Evolutionary conservation across 2,113 vertebrate genomes (phyloP), one percentile per base, ranked within the genome.

Genomic region (Hypomesus transpacificus): DNA sequence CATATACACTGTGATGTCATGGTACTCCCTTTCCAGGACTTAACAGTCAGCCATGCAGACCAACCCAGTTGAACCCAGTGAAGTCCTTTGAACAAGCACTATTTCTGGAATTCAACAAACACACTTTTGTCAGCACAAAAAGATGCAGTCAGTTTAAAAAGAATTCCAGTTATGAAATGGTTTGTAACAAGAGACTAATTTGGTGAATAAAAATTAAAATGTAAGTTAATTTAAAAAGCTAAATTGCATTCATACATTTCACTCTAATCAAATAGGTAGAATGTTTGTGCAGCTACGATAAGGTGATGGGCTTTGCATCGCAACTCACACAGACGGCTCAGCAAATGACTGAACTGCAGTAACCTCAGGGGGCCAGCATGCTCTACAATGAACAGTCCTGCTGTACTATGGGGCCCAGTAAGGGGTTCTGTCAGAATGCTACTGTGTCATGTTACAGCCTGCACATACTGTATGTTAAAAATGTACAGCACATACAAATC

Each of bases 1-100:
- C 68, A 52, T 21, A 72, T 71, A 66, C 14, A 46, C 39, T 46
- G 39, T 87, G 81, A 89, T 70, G 80, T 79, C 82, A 88, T 70
- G 53, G 60, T 14, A 66, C 75, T 76, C 60, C 61, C 74, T 57
- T 86, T 83, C 58, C 63, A 73, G 73, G 46, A 75, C 26, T 57
- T 57, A 54, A 6, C 34, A 74, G n/a, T 34, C 28, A 68, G 31
- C 31, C 34, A 61, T 69, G 70, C 16, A 66, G 20, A 71, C 18
- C 51, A 57, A 51, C 14, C 61, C 24, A 17, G 24, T 26, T 63
- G 1, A 60, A 51, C 21, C 8, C 16, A 34, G 62, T 18, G 1
- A 34, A 9, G 34, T 17, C 9, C 28, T 39, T 64, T 0, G n/a
- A 39, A 34, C 3, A 58, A 14, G 58, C n/a, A 16, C 31, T 16